A percentile compares a stretch with the other conserved stretches of the same genome.
phyloP scores from a whole-genome alignment of 2,797 vertebrate species.

The Sebastes elongatus region DNA sequence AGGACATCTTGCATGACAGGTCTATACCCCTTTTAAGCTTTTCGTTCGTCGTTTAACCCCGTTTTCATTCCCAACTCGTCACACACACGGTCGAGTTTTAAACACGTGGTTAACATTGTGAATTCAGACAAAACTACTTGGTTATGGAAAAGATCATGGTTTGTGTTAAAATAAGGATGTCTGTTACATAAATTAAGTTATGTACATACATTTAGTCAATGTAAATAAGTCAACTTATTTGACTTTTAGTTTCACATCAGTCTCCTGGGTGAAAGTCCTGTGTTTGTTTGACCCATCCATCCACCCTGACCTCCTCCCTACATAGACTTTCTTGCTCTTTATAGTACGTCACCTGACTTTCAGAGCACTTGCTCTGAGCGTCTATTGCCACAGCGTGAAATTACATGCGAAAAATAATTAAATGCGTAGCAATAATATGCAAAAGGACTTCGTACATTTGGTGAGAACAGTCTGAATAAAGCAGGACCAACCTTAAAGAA shows the following conservation, averaged over 20 bases:
- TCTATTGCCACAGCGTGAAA: too few species aligned
- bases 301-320: too few species aligned
- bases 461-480: too few species aligned
- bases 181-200: background rate
- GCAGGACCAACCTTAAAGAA: too few species aligned
- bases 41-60: background rate
- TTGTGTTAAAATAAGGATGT: background rate
- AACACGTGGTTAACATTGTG: background rate
- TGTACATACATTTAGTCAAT: background rate
- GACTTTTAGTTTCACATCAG: too few species aligned
- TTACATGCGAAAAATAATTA: rapidly evolving
- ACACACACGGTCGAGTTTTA: background rate
- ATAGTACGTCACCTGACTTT: too few species aligned
- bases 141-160: background rate
- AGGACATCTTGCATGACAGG: background rate
- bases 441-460: too few species aligned
- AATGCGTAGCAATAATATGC: too few species aligned
- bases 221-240: background rate
- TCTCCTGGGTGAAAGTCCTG: too few species aligned
- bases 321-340: too few species aligned
- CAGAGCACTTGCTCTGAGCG: too few species aligned
- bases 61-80: background rate
- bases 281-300: too few species aligned
- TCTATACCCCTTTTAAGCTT: background rate
- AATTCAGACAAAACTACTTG: background rate